Base-by-base conservation (phyloP, 2,888 invertebrate genomes). In the Willowsia nigromaculata region DNA sequence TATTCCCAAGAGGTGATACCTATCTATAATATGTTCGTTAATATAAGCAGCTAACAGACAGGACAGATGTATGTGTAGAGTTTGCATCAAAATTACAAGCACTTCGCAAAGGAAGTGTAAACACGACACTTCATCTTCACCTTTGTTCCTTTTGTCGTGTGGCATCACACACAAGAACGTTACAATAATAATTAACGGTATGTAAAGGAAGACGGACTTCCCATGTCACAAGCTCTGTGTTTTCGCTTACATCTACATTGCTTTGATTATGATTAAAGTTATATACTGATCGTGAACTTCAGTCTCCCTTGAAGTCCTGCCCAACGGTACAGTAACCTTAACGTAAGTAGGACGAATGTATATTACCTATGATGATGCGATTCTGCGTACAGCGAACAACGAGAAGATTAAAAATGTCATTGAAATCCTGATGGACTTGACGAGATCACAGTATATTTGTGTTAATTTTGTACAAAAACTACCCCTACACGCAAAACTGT, bases 271-370 rank as follows among this genome's bases (percentile, higher is more conserved):
- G 27, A 33, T 7, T 30, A 56, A 33, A 7, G n/a, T 74, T 18
- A 50, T 53, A 7, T 27, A 30, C 33, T n/a, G 37, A 62, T 81
- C 62, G 25, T 81, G 81, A 81, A 81, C 81, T 81, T 81, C 43
- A 81, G 56, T 9, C 15, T 81, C 62, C 27, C 27, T 18, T 62
- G 40, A 18, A 62, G 27, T 6, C 62, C 40, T 80, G 7, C 33
- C 71, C 47, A 25, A 2, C 25, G 43, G 47, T 43, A 22, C 4
- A 18, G 2, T 47, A 47, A 22, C 74, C 74, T 74, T 74, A 25
- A 3, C 25, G 47, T 37, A 74, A 47, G 47, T 74, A 74, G 74
- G 74, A 43, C 74, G 27, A 27, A 37, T 18, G 18, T 18, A 6
- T 47, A 5, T 9, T 37, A 40, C 68, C 68, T 68, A 68, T 5